Evolutionary conservation across 1,140 invertebrate species (phyloP).

Genomic region (Dolichoris vasculosae): DNA sequence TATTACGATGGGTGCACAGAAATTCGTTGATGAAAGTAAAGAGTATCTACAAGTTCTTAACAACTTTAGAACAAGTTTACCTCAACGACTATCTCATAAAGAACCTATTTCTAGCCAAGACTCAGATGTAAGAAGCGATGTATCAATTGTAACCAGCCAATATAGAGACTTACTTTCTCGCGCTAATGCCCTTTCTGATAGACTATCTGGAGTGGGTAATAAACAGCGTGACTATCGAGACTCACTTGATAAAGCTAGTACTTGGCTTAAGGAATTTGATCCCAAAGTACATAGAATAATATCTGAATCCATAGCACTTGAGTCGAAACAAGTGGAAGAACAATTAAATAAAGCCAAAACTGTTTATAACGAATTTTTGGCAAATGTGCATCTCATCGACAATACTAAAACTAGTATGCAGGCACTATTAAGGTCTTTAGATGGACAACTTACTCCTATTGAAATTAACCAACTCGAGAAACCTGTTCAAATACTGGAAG

Average conservation of each 20-base stretch:
- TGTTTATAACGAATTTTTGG: constrained; percentile 89
- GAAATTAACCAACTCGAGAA: constrained; percentile 87
- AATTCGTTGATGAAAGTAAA: constrained; percentile 95
- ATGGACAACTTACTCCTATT: constrained; percentile 85
- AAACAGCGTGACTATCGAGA: constrained; percentile 88
- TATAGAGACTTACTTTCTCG: constrained; percentile 86
- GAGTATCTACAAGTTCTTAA: constrained; percentile 89
- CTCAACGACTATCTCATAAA: constrained; percentile 85
- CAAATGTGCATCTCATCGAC: constrained; percentile 89
- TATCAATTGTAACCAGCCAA: constrained; percentile 80
- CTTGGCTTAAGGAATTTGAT: constrained; percentile 89
- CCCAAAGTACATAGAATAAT: constrained; percentile 84
- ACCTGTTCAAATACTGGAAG: constrained; percentile 84
- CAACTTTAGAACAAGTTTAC: constrained; percentile 87
- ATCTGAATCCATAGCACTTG: constrained; percentile 88
- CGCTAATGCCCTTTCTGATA: constrained; percentile 88
- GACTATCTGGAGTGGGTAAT: constrained; percentile 84
- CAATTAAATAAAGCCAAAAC: constrained; percentile 89
- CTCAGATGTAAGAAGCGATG: constrained; percentile 81
- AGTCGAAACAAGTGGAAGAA: constrained; percentile 90
- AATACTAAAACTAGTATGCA: constrained; percentile 83
- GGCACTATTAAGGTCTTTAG: constrained; percentile 83
- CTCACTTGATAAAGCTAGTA: constrained; percentile 85
- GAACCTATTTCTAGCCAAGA: constrained; percentile 81
- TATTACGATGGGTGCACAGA: constrained; percentile 95